Conservation (phyloP, 2,797 vertebrate species). For the Micrastur ruficollis region DNA sequence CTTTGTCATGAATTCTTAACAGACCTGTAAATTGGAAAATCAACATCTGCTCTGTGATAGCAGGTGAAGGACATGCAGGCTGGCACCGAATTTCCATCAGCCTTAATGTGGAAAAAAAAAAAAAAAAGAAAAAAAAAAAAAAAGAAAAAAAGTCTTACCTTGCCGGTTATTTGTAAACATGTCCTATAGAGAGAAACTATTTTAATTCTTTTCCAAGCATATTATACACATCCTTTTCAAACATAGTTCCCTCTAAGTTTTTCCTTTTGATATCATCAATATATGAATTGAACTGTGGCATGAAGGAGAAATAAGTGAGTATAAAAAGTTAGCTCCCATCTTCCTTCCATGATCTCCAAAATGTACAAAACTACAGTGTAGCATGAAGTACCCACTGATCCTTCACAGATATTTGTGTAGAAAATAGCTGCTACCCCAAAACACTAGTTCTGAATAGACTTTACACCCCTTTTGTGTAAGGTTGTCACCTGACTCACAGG, state of each 20-base stretch:
- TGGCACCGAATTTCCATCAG: background rate
- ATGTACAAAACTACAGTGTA: background rate
- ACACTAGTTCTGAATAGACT: background rate
- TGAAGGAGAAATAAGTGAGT: background rate
- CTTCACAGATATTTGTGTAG: background rate
- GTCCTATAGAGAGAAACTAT: background rate
- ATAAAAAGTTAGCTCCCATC: background rate
- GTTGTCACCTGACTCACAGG: background rate
- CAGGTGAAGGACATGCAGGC: conserved; percentile 23
- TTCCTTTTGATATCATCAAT: background rate
- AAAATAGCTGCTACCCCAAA: background rate
- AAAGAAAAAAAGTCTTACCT: background rate
- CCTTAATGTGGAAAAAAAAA: background rate
- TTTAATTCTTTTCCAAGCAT: background rate
- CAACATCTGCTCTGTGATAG: conserved; percentile 2
- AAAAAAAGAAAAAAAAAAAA: background rate
- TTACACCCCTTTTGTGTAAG: background rate
- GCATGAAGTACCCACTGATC: background rate
- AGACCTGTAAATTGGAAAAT: conserved; percentile 42
- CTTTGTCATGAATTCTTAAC: conserved; percentile 43
- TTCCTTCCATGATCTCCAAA: background rate
- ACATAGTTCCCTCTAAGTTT: background rate
- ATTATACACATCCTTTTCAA: background rate
- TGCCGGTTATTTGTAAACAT: background rate
- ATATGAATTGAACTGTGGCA: background rate